Conservation (phyloP, 1,140 invertebrate species). For the Coptotermes formosanus region DNA sequence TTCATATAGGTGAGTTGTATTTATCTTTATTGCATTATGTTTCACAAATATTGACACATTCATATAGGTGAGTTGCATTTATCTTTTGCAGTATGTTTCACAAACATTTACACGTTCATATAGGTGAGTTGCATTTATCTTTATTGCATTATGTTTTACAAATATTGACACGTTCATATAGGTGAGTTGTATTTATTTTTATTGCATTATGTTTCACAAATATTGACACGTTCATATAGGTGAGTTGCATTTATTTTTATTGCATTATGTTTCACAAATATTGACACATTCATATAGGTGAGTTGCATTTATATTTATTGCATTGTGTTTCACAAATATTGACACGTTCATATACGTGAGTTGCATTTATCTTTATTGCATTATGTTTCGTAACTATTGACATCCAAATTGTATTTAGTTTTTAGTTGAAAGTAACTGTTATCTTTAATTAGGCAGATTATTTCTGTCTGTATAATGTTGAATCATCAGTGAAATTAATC, state of each 20-base stretch:
- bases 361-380: not conserved
- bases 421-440: too few species aligned
- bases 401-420: not conserved
- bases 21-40: not conserved
- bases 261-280: not conserved
- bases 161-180: conserved; percentile 35
- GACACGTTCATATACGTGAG: conserved; percentile 38
- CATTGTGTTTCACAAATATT: not conserved
- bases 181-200: conserved; percentile 35
- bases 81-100: not conserved
- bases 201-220: not conserved
- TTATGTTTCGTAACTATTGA: not conserved
- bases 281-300: conserved; percentile 37
- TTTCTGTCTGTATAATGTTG: too few species aligned
- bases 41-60: conserved; percentile 20
- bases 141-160: not conserved
- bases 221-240: conserved; percentile 37
- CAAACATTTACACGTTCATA: conserved; percentile 33
- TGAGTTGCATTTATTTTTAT: conserved; percentile 29
- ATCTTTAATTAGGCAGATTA: too few species aligned
- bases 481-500: too few species aligned
- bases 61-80: conserved; percentile 37
- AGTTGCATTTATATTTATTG: conserved; percentile 18
- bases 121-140: conserved; percentile 36
- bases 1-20: conserved; percentile 38